phyloP scores from a whole-genome alignment of 2,113 vertebrate genomes.

The Phrynosoma blainvillii region DNA sequence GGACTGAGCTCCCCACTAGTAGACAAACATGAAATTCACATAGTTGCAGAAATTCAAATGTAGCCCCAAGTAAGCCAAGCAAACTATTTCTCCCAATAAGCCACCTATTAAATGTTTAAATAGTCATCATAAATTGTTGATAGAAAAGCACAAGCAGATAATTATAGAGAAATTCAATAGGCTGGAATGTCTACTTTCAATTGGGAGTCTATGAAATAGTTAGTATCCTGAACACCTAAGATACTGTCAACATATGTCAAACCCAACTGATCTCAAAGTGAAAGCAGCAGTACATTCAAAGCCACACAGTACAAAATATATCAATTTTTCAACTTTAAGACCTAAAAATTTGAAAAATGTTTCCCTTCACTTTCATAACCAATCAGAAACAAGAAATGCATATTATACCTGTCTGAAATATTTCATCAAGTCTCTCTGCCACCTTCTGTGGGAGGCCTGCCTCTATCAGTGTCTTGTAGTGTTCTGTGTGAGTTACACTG shows the following conservation, averaged over 20 bases:
- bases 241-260: conserved; percentile 75
- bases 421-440: conserved; percentile 96
- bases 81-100: conserved; percentile 62
- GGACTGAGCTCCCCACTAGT: conserved; percentile 69
- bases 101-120: conserved; percentile 73
- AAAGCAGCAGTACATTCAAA: conserved; percentile 82
- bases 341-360: conserved; percentile 81
- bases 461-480: conserved; percentile 95
- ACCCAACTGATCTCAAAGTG: conserved; percentile 78
- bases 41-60: conserved; percentile 75
- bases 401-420: conserved; percentile 97
- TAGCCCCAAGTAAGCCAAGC: conserved; percentile 76
- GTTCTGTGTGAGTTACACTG: conserved; percentile 89
- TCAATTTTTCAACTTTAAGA: conserved; percentile 78
- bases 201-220: conserved; percentile 70
- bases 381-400: conserved; percentile 88
- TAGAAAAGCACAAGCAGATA: conserved; percentile 80
- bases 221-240: conserved; percentile 74
- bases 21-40: conserved; percentile 77
- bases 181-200: conserved; percentile 74
- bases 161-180: conserved; percentile 75
- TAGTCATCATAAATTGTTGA: conserved; percentile 75
- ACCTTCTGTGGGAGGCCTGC: conserved; percentile 97
- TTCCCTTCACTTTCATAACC: conserved; percentile 85
- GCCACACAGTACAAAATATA: conserved; percentile 82